Percentiles rank a stretch among this genome's conserved stretches.
phyloP scores from a whole-genome alignment of 1,140 invertebrate genomes.

The Spodoptera litura region DNA sequence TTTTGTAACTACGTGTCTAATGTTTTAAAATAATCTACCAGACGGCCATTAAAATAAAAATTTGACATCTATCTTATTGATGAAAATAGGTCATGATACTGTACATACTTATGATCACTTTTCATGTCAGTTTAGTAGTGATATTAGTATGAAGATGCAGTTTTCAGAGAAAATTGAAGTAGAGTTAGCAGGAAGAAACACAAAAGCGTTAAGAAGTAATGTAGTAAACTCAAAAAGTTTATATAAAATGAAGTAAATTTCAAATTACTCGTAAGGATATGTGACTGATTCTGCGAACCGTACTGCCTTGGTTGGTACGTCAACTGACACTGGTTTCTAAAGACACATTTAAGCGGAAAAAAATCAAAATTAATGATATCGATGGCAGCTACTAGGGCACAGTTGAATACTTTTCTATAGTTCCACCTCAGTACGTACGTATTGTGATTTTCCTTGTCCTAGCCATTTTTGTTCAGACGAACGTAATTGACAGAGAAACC shows the following conservation, averaged over 20 bases:
- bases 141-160: no score
- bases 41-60: no score
- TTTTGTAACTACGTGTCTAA: no score
- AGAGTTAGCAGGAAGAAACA: no score
- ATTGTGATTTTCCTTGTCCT: slow-evolving; percentile 42
- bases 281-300: slow-evolving; percentile 57
- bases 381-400: slow-evolving; percentile 79
- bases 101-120: no score
- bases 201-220: no score
- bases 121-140: no score
- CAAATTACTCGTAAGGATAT: neutral
- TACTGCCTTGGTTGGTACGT: slow-evolving; percentile 69
- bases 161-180: no score
- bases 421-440: slow-evolving; percentile 37
- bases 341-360: slow-evolving; percentile 82
- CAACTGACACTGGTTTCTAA: slow-evolving; percentile 82
- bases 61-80: no score
- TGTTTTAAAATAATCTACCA: no score
- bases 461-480: slow-evolving; percentile 34
- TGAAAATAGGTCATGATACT: no score
- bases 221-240: no score
- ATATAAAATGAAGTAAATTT: neutral
- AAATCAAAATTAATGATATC: slow-evolving; percentile 85
- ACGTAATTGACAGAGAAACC: slow-evolving; percentile 21
- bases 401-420: slow-evolving; percentile 72